Base-by-base conservation (phyloP, 2,888 invertebrate genomes). In the Margaritifera margaritifera region DNA sequence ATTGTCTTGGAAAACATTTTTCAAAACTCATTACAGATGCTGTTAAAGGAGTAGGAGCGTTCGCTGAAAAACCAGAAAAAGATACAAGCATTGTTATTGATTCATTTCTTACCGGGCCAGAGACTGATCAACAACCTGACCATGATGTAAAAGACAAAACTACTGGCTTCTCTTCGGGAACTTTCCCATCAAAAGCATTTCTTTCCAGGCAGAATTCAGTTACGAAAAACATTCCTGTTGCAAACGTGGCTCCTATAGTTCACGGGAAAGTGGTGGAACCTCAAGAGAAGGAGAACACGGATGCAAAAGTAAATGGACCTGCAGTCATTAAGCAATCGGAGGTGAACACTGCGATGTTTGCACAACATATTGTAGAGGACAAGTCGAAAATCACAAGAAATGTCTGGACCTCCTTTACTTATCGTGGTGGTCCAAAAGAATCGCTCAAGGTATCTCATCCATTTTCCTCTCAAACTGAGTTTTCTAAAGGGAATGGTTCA, bases 211-310 rank as follows among this genome's bases (percentile, higher is more conserved):
- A 74, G 52, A 60, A 69, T 18, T 74, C 75, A 24, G 73, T 73
- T 56, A 73, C 64, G 57, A 81, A 80, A 71, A 83, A 83, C 70
- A 84, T 84, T 68, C 84, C 84, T n/a, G 82, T 84, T 6, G 84
- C 84, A 19, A 84, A 84, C 66, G 84, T 84, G 20, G 84, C 84
- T 3, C 84, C 84, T 4, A 81, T 84, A 51, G 74, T 83, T 24
- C 84, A 84, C 68, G 74, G 70, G 18, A 74, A 72, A 51, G 60
- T 68, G 22, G 53, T 72, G 20, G 22, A 56, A n/a, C 22, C 31
- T 25, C 54, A 25, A 18, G 19, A 27, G 25, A 25, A 25, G 19
- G 20, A 56, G 42, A 64, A 64, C 54, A 6, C 42, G 8, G 64
- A 64, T 56, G 20, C 64, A 25, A 55, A 63, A 1, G 63, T 24